Evolutionary conservation across 2,797 vertebrate species (phyloP), one percentile per base, ranked within the genome.

Genomic region (Tamandua tetradactyla): DNA sequence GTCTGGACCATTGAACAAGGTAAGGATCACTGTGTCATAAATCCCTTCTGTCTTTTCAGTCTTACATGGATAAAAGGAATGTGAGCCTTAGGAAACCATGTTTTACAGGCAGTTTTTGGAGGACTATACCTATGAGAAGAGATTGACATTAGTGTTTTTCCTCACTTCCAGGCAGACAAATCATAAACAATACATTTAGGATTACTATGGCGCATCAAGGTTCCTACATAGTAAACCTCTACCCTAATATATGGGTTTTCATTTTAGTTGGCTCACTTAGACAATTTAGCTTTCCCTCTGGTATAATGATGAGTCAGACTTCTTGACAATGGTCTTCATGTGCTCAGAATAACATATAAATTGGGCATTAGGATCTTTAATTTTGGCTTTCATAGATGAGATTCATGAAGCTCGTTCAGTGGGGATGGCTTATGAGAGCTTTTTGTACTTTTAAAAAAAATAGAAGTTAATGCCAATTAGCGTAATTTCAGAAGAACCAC

Each of bases 401-500:
- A 92, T 68, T 92, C 61, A 5, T 78, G 62, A 80, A 88, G 3
- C 55, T 82, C 44, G 95, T 62, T 82, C 22, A 91, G 7, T 22
- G 74, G 42, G 30, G 94, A 90, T 61, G 90, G 57, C 76, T 44
- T 93, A 68, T 93, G 47, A 92, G 87, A 95, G 85, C 83, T 95
- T 90, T 87, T 42, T 96, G 86, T 87, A 44, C 95, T 95, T 96
- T 81, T 59, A 95, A 1, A 32, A 17, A n/a, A n/a, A n/a, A n/a
- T 52, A 52, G 61, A 91, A 89, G 69, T 79, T 27, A 91, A 68
- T 91, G 55, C 37, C 80, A 27, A 47, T 32, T 83, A 55, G 40
- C 27, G 13, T 90, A 61, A 86, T 69, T 5, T 94, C 92, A 78
- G 84, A 94, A 95, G 37, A 23, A 91, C 81, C 80, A 40, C 47